Percentiles rank a stretch among this genome's conserved stretches.
Evolutionary conservation across 2,797 vertebrate genomes (phyloP).

Genomic region (Oryzias dopingdopingensis): DNA sequence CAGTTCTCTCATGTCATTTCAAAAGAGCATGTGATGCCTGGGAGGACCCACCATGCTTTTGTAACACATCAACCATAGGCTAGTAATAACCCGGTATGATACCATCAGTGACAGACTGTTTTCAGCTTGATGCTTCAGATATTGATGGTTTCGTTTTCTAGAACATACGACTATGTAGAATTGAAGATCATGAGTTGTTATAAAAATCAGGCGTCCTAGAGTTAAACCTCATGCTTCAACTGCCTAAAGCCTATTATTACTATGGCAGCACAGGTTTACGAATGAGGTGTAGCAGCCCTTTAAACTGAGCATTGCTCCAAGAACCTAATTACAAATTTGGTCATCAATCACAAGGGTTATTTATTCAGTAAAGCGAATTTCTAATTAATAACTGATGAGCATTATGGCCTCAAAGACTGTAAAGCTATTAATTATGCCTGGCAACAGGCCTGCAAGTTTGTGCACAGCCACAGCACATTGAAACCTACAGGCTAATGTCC

Average conservation of each 20-base stretch:
- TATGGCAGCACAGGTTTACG: slow-evolving; percentile 54
- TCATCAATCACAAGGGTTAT: slow-evolving; percentile 99
- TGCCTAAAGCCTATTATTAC: slow-evolving; percentile 58
- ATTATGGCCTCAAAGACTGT: slow-evolving; percentile 97
- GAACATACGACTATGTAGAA: slow-evolving; percentile 35
- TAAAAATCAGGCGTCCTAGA: slow-evolving; percentile 86
- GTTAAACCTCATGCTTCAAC: slow-evolving; percentile 80
- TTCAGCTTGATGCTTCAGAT: slow-evolving; percentile 32
- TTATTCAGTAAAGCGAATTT: slow-evolving; percentile 99
- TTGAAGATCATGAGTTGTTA: slow-evolving; percentile 37
- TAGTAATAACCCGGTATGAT: slow-evolving; percentile 87
- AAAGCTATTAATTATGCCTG: slow-evolving; percentile 95
- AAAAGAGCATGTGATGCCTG: slow-evolving; percentile 84
- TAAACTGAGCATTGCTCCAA: slow-evolving; percentile 85
- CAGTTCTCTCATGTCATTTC: slow-evolving; percentile 99
- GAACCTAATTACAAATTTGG: slow-evolving; percentile 98
- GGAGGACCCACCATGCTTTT: slow-evolving; percentile 80
- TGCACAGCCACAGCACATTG: slow-evolving; percentile 77
- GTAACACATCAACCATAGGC: slow-evolving; percentile 90
- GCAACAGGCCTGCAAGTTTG: slow-evolving; percentile 84
- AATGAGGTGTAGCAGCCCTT: slow-evolving; percentile 70
- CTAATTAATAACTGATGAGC: slow-evolving; percentile 99
- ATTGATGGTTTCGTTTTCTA: slow-evolving; percentile 39
- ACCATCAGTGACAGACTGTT: slow-evolving; percentile 78
- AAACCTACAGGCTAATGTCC: slow-evolving; percentile 80